phyloP scores from a whole-genome alignment of 2,797 vertebrate species.

The Paratrypauchen microcephalus region DNA sequence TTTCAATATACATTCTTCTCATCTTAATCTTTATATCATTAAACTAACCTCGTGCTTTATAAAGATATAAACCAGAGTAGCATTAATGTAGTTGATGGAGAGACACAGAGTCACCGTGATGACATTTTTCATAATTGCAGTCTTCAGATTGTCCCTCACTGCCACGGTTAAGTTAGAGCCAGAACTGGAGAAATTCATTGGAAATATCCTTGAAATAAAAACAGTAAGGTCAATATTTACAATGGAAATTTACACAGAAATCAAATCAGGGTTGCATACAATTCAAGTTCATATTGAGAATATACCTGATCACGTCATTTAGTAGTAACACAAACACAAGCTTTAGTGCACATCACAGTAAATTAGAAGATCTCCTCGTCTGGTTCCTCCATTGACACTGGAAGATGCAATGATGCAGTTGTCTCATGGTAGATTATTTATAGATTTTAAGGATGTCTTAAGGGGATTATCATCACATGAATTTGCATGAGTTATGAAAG shows the following conservation, averaged over 20 bases:
- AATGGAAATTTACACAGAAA: no score
- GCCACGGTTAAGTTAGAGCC: conserved; percentile 9
- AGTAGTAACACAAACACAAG: not conserved
- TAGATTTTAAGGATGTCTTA: not conserved
- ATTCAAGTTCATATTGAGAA: no score
- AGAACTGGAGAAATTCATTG: conserved; percentile 7
- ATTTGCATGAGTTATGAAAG: no score
- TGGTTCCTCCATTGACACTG: not conserved
- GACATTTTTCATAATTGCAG: conserved; percentile 57
- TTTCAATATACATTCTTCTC: no score
- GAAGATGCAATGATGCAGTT: not conserved
- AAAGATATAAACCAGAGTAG: conserved; percentile 58
- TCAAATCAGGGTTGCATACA: no score
- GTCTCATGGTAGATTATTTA: not conserved
- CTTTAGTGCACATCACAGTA: not conserved
- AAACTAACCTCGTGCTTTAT: conserved; percentile 39
- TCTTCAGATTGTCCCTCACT: conserved; percentile 33
- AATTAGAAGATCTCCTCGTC: not conserved
- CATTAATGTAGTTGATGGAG: conserved; percentile 64
- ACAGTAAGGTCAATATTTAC: no score
- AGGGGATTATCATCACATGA: not conserved
- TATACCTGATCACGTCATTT: no score
- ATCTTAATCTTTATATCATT: not conserved
- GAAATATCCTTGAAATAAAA: not conserved
- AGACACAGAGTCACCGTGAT: conserved; percentile 45